A percentile compares a stretch with the other conserved stretches of the same genome.
phyloP scores from a whole-genome alignment of 2,113 vertebrate species.

The Antennarius striatus region DNA sequence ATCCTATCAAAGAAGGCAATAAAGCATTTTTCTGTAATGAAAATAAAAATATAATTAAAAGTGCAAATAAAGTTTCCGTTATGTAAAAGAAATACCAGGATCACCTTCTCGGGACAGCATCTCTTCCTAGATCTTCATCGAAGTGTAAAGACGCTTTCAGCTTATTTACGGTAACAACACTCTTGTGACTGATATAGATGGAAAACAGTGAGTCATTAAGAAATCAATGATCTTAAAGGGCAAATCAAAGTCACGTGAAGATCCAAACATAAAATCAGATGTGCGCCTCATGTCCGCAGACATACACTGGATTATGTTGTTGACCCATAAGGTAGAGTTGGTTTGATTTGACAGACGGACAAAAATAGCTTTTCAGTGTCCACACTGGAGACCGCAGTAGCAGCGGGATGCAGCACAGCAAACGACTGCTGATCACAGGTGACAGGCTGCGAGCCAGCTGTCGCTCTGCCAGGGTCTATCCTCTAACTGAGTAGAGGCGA shows the following conservation, averaged over 20 bases:
- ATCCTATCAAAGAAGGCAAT: background rate
- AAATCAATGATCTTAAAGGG: background rate
- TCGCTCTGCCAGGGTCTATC: slow-evolving; percentile 56
- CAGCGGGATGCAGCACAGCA: slow-evolving; percentile 62
- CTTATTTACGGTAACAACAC: no score
- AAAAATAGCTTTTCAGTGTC: slow-evolving; percentile 68
- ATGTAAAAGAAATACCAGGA: no score
- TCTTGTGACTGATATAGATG: no score
- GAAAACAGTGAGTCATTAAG: no score
- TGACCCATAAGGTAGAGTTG: slow-evolving; percentile 64
- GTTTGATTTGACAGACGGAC: slow-evolving; percentile 60
- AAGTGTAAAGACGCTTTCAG: no score
- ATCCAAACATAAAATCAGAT: slow-evolving; percentile 9
- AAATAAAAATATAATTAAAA: no score
- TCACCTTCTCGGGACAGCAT: no score
- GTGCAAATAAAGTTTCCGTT: no score
- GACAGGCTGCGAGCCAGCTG: slow-evolving; percentile 60
- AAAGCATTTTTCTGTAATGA: background rate
- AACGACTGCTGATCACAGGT: slow-evolving; percentile 67
- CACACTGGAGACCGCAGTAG: slow-evolving; percentile 42
- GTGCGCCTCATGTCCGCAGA: background rate
- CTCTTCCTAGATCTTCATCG: background rate
- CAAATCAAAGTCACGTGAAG: slow-evolving; percentile 2
- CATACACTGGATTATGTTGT: slow-evolving; percentile 6
- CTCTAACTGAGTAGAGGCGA: slow-evolving; percentile 45